Conservation (phyloP, 2,797 vertebrate species). For the Cottoperca gobio region DNA sequence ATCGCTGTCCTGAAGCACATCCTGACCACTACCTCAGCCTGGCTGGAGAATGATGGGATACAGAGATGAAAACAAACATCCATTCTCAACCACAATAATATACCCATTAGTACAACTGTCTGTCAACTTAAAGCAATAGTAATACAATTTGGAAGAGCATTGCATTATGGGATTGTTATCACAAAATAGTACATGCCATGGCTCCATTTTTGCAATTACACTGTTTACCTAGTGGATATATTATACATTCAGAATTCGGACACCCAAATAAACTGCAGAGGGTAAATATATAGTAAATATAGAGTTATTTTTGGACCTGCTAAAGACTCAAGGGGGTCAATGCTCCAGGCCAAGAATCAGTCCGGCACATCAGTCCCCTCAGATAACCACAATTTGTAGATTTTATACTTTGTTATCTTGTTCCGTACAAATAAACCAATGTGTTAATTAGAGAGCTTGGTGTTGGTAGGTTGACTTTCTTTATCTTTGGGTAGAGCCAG, state of each 20-base stretch:
- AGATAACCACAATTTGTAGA: background rate
- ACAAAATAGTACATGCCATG: background rate
- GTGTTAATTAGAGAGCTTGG: background rate
- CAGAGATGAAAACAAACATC: conserved; percentile 22
- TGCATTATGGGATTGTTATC: background rate
- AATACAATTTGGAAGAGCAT: background rate
- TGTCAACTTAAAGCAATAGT: background rate
- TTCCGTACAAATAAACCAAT: no score
- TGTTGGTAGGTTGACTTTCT: background rate
- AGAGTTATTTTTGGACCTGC: background rate
- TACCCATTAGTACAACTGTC: background rate
- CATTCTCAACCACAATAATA: conserved; percentile 8
- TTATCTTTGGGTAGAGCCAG: background rate
- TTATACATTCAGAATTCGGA: background rate
- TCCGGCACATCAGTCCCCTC: background rate
- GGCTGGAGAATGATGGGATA: conserved; percentile 21
- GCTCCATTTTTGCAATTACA: background rate
- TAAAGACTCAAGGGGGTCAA: no score
- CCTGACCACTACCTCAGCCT: conserved; percentile 29
- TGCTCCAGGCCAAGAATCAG: no score
- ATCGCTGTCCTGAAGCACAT: conserved; percentile 42
- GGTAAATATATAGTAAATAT: background rate
- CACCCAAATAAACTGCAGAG: background rate
- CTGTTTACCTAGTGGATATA: background rate
- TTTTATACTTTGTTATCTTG: background rate